Conservation (phyloP, 2,797 vertebrate genomes). For the Calcarius lapponicus region DNA sequence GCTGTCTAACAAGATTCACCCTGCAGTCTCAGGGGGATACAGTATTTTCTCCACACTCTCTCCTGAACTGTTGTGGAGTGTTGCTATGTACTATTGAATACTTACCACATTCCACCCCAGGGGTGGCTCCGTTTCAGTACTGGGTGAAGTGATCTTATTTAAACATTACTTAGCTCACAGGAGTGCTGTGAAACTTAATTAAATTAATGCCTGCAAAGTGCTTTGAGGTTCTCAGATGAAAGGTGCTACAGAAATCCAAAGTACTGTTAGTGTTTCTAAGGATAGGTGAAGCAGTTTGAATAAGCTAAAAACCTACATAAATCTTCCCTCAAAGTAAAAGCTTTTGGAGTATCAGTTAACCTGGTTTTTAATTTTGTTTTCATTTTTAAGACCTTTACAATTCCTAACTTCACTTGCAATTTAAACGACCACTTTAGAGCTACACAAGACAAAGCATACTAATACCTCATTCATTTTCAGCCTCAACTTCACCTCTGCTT, state of each 20-base stretch:
- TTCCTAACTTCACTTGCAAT: background rate
- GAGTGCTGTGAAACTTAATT: conserved; percentile 67
- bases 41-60: background rate
- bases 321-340: conserved; percentile 3
- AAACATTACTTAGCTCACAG: conserved; percentile 63
- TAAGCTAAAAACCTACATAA: conserved; percentile 29
- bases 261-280: conserved; percentile 31
- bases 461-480: background rate
- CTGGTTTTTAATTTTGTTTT: background rate
- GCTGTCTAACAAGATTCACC: background rate
- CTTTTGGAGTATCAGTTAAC: background rate
- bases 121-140: conserved; percentile 38
- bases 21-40: background rate
- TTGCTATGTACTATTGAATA: conserved; percentile 8
- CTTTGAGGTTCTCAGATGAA: conserved; percentile 67
- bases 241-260: conserved; percentile 54
- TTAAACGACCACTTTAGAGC: background rate
- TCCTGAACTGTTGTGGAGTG: background rate
- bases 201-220: conserved; percentile 60
- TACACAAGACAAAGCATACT: background rate
- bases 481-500: background rate
- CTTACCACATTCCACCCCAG: conserved; percentile 36
- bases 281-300: conserved; percentile 19
- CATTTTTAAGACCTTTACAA: background rate
- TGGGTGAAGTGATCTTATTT: conserved; percentile 65